Base-by-base conservation (phyloP, 2,113 vertebrate genomes). In the Strigops habroptila region DNA sequence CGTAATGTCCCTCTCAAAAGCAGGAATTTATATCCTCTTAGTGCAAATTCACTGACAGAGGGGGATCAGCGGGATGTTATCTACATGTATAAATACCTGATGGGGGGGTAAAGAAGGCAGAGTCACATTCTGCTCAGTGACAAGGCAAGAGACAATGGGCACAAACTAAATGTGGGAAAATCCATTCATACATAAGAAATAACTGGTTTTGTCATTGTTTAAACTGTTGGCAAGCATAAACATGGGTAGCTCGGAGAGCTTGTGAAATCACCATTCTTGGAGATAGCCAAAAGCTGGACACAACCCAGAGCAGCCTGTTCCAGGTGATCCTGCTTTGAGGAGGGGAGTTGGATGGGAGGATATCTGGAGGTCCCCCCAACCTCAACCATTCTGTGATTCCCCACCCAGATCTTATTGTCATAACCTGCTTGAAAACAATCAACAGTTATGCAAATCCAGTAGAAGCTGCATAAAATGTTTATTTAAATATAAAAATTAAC, bases 271-370 rank as follows among this genome's bases (percentile, higher is more conserved):
- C 16, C 11, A 6, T 35, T 83, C 19, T 22, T 24, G 15, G 28
- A 82, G 41, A 22, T 57, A 49, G 5, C 3, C 28, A 53, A 67
- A 91, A 86, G 21, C 19, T 71, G 37, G 12, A 64, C 17, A 13
- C 0, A 0, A n/a, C 51, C 9, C 10, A 59, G 46, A 59, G 25
- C 12, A 87, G 46, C 19, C 37, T 44, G 27, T 31, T 78, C 4
- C 35, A 18, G 25, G 24, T 70, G 55, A 18, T 28, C 5, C 21
- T 82, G 19, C 55, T 59, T 67, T 49, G 25, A 75, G 59, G 21
- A 55, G 39, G 14, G 6, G 6, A 9, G 3, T 41, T 68, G 46
- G 31, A 11, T 37, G 28, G 39, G 37, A 62, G 6, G 3, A 5
- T 30, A 14, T 62, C 55, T 67, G 59, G 52, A 75, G 14, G 7